Conservation (phyloP, 1,140 invertebrate species). For the Caerostris darwini region DNA sequence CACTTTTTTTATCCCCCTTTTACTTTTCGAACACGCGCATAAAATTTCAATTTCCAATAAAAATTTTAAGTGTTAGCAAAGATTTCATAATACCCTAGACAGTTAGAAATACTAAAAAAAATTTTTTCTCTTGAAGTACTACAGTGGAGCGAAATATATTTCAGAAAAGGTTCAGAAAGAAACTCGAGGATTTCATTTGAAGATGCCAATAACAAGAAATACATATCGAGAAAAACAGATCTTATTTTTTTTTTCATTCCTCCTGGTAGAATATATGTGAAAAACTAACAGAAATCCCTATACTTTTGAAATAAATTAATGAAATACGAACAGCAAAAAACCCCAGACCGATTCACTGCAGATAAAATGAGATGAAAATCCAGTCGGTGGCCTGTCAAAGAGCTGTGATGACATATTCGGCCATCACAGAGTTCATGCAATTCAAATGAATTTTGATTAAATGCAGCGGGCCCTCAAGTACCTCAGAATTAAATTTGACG, state of each 20-base stretch:
- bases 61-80: slow-evolving; percentile 37
- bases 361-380: slow-evolving; percentile 3
- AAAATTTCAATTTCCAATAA: slow-evolving; percentile 25
- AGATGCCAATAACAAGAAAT: background rate
- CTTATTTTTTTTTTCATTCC: background rate
- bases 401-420: background rate
- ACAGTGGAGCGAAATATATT: background rate
- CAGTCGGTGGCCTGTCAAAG: background rate
- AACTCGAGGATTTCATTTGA: background rate
- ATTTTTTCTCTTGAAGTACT: background rate
- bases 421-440: background rate
- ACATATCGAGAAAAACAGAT: background rate
- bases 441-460: slow-evolving; percentile 13
- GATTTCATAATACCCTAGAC: slow-evolving; percentile 34
- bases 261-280: background rate
- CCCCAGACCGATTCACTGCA: background rate
- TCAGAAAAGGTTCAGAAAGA: background rate
- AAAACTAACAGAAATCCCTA: background rate
- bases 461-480: background rate
- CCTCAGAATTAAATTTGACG: background rate
- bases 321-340: background rate
- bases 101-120: background rate
- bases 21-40: background rate
- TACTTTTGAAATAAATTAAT: slow-evolving; percentile 17
- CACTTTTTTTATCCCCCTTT: background rate